Percentiles rank a stretch among this genome's conserved stretches.
Conservation (phyloP, 2,888 invertebrate species). For the Drosophila stalkeri region DNA sequence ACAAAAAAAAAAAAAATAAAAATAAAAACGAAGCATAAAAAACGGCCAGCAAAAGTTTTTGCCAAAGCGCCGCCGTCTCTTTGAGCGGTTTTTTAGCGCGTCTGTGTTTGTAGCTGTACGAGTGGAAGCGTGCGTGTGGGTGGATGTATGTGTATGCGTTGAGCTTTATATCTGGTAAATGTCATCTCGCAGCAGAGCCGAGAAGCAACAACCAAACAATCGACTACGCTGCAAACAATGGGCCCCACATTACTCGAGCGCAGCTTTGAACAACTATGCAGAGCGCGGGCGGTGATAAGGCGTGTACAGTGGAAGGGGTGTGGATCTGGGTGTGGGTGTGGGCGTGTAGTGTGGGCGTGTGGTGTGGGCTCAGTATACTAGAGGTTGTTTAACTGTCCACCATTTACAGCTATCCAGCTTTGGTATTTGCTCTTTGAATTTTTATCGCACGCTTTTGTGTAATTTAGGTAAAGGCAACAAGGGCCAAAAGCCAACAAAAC, state of each 20-base stretch:
- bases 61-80: constrained; percentile 23
- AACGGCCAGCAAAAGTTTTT: constrained; percentile 61
- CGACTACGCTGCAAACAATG: constrained; percentile 58
- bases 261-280: constrained; percentile 67
- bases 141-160: constrained; percentile 50
- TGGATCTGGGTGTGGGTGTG: not conserved
- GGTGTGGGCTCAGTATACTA: constrained; percentile 21
- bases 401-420: constrained; percentile 58
- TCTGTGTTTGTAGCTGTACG: not conserved
- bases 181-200: constrained; percentile 70
- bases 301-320: not conserved
- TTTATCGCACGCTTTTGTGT: constrained; percentile 55
- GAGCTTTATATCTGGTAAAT: constrained; percentile 79
- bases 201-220: constrained; percentile 51
- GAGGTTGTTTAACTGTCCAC: constrained; percentile 73
- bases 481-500: constrained; percentile 27
- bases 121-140: constrained; percentile 19
- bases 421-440: constrained; percentile 53
- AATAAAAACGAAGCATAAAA: constrained; percentile 44
- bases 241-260: constrained; percentile 48
- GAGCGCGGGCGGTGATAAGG: constrained; percentile 37
- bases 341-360: not conserved
- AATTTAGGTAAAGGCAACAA: constrained; percentile 51
- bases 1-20: constrained; percentile 11
- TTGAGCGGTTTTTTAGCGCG: constrained; percentile 25